Conservation (phyloP, 2,888 invertebrate genomes). For the Cephus rjabovi region DNA sequence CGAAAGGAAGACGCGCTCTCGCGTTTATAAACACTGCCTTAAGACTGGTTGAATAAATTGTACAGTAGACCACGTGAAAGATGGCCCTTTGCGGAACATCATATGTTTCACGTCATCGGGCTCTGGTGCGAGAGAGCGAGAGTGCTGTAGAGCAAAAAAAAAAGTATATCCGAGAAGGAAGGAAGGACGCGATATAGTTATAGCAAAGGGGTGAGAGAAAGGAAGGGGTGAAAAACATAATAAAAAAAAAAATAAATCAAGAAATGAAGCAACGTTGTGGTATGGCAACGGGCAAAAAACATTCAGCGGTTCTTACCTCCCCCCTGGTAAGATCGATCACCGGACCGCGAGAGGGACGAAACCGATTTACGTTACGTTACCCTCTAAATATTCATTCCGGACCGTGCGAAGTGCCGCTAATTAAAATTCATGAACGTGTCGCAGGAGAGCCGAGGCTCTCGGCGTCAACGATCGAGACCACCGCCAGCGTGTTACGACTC, state of each 20-base stretch:
- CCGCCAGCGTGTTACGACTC: neutral
- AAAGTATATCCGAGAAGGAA: neutral
- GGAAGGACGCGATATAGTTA: neutral
- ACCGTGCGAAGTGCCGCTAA: neutral
- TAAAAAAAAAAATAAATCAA: neutral
- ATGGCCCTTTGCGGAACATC: conserved; percentile 1
- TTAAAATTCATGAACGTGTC: neutral
- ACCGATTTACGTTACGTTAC: neutral
- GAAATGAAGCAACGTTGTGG: neutral
- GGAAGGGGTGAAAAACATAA: neutral
- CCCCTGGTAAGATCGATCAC: neutral
- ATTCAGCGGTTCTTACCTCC: neutral
- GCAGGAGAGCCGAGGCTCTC: neutral
- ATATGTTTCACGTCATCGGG: conserved; percentile 5
- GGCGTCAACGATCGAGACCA: neutral
- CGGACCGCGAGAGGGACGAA: neutral
- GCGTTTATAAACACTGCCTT: neutral
- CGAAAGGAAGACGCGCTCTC: neutral
- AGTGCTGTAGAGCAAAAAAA: neutral
- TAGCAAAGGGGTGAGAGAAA: neutral
- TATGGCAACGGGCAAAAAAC: neutral
- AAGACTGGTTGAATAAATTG: conserved; percentile 3
- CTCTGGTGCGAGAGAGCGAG: neutral
- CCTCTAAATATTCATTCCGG: neutral
- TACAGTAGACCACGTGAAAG: neutral